Base-by-base conservation (phyloP, 1,140 invertebrate genomes). In the Colletes gigas region DNA sequence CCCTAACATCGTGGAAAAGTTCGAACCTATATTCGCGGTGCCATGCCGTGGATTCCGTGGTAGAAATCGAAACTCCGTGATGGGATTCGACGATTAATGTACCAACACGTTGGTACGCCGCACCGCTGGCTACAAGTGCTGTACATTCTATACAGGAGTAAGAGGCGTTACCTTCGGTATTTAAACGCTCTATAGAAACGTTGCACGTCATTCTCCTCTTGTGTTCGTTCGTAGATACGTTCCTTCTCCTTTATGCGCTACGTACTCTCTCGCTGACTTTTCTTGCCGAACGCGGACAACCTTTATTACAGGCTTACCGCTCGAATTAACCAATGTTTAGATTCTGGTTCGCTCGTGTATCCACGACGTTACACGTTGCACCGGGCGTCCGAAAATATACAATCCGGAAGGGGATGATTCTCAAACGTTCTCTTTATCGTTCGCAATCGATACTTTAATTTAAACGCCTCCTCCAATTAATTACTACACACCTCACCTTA, bases 161-260 rank as follows among this genome's bases (percentile, higher is more conserved):
- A 85, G 65, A 82, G 84, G 83, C 84, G 83, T 85, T 85, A 85
- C 83, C 73, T 84, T 82, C 74, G 83, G 30, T 85, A 85, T 85
- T 85, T 82, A 85, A 85, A 50, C 68, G 60, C 21, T 68, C 54
- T 39, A 62, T 62, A 78, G 69, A 82, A 84, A 84, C 79, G 80
- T 66, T 70, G 50, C 57, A 47, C 65, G 57, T 84, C 72, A 39
- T 65, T 81, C 78, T 75, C 66, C 15, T 72, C 52, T 82, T 57
- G 82, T 59, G 67, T 30, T 73, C 50, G 44, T n/a, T n/a, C n/a
- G n/a, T n/a, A n/a, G n/a, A n/a, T 52, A 55, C 47, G 44, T 57
- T 62, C 21, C 70, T 76, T 73, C 50, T 12, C 19, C 68, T 55
- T 60, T 73, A 21, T 41, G 63, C 17, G 30, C 15, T 19, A 55